Base-by-base conservation (phyloP, 2,797 vertebrate genomes). In the Diplodus puntazzo region DNA sequence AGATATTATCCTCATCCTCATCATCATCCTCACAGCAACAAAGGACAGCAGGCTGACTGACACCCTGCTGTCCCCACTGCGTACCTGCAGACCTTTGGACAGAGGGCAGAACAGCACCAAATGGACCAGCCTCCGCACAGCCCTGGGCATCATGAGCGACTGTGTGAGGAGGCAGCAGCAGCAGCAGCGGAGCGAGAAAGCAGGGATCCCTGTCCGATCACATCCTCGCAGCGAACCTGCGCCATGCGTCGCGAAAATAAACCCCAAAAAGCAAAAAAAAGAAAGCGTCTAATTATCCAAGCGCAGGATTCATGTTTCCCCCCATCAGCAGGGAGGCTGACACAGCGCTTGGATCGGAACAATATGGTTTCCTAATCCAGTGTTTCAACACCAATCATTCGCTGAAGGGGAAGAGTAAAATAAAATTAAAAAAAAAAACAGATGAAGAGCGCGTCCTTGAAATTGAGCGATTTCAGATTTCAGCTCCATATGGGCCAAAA, bases 41-140 rank as follows among this genome's bases (percentile, higher is more conserved):
- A 52, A 46, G 23, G 42, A 7, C 55, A 11, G 14, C 30, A 60
- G 21, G 4, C 27, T 27, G 27, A 42, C 42, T 5, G 54, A 9
- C 75, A 73, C 46, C 23, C 21, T 39, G 53, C 46, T 48, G 46
- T 48, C 46, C 43, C 11, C 27, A 7, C 11, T 46, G 42, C 85
- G 11, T 95, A 99, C 98, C 97, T 98, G 97, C 91, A 97, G 91
- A 62, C 97, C 97, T 88, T 96, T 97, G 67, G 97, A 95, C 71
- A 96, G 85, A 42, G 97, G 97, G 88, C 97, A 97, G 92, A 97
- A 96, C 23, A 98, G 95, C 93, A 96, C 95, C 95, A 97, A 79
- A 89, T 97, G 97, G 89, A 96, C 91, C 85, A 98, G 93, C 79
- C 96, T 96, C 92, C 97, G 93, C 87, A 98, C 67, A 92, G 95